Base-by-base conservation (phyloP, 2,113 vertebrate species). In the Seriola quinqueradiata region DNA sequence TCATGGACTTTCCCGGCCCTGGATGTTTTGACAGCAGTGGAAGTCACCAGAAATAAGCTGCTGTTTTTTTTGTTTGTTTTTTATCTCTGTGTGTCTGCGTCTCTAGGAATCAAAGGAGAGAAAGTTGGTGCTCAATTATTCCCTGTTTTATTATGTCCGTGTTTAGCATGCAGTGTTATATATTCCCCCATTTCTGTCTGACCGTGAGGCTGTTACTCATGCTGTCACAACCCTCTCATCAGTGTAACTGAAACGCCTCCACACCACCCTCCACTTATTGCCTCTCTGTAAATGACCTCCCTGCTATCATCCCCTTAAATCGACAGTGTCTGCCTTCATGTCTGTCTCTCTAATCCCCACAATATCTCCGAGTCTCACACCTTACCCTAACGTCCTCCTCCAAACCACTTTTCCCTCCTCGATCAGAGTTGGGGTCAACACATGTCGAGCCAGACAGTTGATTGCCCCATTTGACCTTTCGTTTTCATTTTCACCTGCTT, bases 201-300 rank as follows among this genome's bases (percentile, higher is more conserved):
- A 81, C 73, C 81, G 64, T 67, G 79, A 40, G 50, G 82, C 32
- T 60, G 75, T 85, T 75, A 4, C 42, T 83, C 72, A 44, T 5
- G 48, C 28, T 50, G 48, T 67, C 54, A 68, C 50, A 52, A 77
- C 73, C 34, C 57, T 77, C 36, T 84, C 65, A 82, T 87, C 73
- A 68, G 44, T 16, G 7, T 34, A 28, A 40, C 23, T 8, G 2
- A 21, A 50, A 75, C 21, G 1, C 74, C 59, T 32, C 70, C 68
- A 16, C 58, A 12, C 23, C 54, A 42, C 13, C 69, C 46, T 44
- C 58, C 55, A 60, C 34, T 77, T 82, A 67, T 14, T 34, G 13
- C 55, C 32, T 52, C 32, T 44, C 25, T 59, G 38, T 55, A 76
- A 87, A 83, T 77, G 6, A 85, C 21, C 64, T 48, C 40, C 10